A percentile compares a stretch with the other conserved stretches of the same genome.
Conservation (phyloP, 1,140 invertebrate genomes). For the Forficula auricularia region DNA sequence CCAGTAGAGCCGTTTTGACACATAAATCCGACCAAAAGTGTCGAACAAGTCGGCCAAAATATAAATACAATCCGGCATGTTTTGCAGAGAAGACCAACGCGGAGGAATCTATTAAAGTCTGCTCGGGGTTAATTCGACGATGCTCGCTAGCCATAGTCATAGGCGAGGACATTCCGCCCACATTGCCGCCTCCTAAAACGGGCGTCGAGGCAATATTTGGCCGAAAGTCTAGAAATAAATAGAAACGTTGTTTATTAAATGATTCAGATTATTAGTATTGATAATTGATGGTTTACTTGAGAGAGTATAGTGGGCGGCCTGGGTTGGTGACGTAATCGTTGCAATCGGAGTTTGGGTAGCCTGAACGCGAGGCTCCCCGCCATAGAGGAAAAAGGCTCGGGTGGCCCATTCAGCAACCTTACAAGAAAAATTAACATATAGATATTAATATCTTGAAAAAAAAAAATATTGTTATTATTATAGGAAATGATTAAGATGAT, state of each 20-base stretch:
- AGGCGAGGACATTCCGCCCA: too few species aligned
- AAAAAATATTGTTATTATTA: too few species aligned
- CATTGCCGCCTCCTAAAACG: conserved; percentile 7
- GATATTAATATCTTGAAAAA: too few species aligned
- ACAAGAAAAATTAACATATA: conserved; percentile 9
- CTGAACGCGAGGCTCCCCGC: conserved; percentile 42
- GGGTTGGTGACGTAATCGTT: too few species aligned
- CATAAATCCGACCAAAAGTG: conserved; percentile 62
- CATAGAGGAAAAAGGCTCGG: conserved; percentile 81
- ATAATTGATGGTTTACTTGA: too few species aligned
- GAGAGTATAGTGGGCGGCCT: too few species aligned
- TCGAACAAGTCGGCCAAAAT: conserved; percentile 66
- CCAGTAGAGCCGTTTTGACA: conserved; percentile 37
- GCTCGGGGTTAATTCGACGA: too few species aligned
- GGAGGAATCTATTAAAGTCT: too few species aligned
- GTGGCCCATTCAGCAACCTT: conserved; percentile 68
- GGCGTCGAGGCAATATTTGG: conserved; percentile 22
- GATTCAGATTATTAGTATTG: background rate
- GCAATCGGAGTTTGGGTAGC: too few species aligned
- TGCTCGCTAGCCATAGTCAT: too few species aligned
- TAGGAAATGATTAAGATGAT: too few species aligned
- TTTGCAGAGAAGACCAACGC: conserved; percentile 49
- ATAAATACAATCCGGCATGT: conserved; percentile 85
- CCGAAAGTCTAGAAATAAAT: conserved; percentile 17
- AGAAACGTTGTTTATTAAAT: background rate